phyloP scores from a whole-genome alignment of 1,140 invertebrate species.

The Ptiloglossa arizonensis region DNA sequence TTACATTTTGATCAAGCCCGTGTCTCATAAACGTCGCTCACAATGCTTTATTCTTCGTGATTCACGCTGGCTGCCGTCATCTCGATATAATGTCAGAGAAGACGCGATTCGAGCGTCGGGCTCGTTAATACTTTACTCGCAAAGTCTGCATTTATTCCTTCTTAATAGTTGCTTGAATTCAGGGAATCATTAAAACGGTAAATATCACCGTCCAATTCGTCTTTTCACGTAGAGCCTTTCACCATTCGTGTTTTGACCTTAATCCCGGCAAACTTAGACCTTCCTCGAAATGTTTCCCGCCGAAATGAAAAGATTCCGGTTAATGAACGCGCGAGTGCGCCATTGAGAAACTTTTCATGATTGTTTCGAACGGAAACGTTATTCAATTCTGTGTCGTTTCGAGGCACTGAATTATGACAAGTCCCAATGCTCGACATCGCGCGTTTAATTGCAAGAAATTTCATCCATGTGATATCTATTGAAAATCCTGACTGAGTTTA shows the following conservation, averaged over 20 bases:
- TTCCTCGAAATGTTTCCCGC: not conserved
- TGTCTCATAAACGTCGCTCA: conserved; percentile 34
- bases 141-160: not conserved
- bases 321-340: not conserved
- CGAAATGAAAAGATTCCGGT: not conserved
- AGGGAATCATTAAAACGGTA: not conserved
- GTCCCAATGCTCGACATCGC: no score
- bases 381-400: no score
- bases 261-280: not conserved
- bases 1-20: conserved; percentile 31
- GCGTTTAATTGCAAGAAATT: no score
- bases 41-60: conserved; percentile 24
- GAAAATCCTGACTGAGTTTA: no score
- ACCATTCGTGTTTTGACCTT: not conserved
- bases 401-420: no score
- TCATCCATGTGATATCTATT: no score
- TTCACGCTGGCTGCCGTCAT: not conserved
- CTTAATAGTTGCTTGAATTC: not conserved
- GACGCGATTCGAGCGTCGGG: not conserved
- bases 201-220: not conserved
- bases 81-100: conserved; percentile 13
- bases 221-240: no score
- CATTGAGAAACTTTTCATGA: no score
- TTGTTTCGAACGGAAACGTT: no score
- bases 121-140: not conserved